phyloP scores from a whole-genome alignment of 2,888 invertebrate species.

The Nemurella pictetii region DNA sequence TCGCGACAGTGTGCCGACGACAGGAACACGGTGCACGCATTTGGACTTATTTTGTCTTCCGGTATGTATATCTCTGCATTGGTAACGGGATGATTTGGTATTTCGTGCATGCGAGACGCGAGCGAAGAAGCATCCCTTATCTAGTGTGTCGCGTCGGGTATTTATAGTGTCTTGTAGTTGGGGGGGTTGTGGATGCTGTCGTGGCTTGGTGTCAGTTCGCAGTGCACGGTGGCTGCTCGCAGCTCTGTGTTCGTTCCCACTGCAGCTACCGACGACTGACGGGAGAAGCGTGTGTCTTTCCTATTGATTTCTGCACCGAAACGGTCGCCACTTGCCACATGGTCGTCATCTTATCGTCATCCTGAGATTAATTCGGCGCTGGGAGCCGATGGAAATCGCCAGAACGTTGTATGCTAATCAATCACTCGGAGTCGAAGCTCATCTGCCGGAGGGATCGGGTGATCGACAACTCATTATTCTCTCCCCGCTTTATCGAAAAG shows the following conservation, averaged over 20 bases:
- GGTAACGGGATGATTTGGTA: neutral
- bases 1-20: neutral
- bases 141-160: neutral
- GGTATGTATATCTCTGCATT: neutral
- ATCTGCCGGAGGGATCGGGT: neutral
- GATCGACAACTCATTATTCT: neutral
- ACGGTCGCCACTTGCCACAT: neutral
- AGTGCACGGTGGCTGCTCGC: no score
- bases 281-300: neutral
- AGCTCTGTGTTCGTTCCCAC: neutral
- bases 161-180: neutral
- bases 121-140: neutral
- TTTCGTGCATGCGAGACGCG: neutral
- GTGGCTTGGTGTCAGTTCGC: neutral
- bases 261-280: neutral
- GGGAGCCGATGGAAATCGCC: neutral
- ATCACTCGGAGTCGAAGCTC: neutral
- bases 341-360: neutral
- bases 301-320: neutral
- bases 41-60: neutral
- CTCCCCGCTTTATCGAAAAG: neutral
- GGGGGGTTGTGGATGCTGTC: neutral
- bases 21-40: neutral
- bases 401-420: neutral
- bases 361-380: neutral